Evolutionary conservation across 2,888 invertebrate genomes (phyloP).

Genomic region (Morinoia aosen): DNA sequence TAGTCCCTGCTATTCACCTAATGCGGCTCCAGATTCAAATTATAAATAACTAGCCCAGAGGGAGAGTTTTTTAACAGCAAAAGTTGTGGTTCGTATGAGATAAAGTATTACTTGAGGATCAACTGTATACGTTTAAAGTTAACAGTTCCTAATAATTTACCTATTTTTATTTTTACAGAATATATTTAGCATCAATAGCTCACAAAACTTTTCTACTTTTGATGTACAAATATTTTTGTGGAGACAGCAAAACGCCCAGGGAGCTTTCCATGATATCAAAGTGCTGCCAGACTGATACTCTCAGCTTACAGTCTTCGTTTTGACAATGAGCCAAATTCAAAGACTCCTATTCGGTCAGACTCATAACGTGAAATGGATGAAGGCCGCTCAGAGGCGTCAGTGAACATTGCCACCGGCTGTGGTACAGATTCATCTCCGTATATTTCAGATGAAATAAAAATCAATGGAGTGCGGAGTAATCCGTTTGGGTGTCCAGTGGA

Average conservation of each 20-base stretch:
- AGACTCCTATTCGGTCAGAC: not conserved
- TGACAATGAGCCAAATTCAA: not conserved
- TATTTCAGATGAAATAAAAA: not conserved
- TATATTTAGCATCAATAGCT: not conserved
- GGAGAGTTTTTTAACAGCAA: too few species aligned
- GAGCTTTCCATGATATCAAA: not conserved
- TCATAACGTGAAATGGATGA: not conserved
- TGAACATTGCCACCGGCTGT: not conserved
- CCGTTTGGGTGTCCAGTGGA: not conserved
- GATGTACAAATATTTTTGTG: not conserved
- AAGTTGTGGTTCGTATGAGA: too few species aligned
- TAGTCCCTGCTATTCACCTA: too few species aligned
- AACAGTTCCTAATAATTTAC: not conserved
- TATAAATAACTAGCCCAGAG: too few species aligned
- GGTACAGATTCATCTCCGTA: not conserved
- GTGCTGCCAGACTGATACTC: not conserved
- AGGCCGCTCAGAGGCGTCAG: not conserved
- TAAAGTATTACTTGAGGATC: too few species aligned
- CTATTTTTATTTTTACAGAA: not conserved
- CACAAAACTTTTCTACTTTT: not conserved
- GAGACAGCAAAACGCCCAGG: not conserved
- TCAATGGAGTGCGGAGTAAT: not conserved
- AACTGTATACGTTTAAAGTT: not conserved
- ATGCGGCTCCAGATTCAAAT: too few species aligned
- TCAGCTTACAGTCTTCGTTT: not conserved